Evolutionary conservation across 2,113 vertebrate species (phyloP), one percentile per base, ranked within the genome.

Genomic region (Dipodomys ordii): DNA sequence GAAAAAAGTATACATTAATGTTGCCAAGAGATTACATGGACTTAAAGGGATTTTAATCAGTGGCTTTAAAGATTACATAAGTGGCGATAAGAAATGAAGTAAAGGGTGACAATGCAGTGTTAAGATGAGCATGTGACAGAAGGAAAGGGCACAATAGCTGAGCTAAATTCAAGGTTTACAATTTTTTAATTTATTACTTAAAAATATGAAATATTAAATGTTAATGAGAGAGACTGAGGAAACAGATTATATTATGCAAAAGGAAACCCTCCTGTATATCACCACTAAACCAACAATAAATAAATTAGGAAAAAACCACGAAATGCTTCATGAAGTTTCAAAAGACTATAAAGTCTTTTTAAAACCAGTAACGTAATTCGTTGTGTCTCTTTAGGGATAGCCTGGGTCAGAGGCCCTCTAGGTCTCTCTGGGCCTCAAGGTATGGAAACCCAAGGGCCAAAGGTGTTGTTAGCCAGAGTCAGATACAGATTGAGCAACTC

Each of bases 341-440:
- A 57, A 57, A 16, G 53, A 57, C 15, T 13, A 18, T 57, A 57
- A 57, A 16, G 6, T 67, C 25, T 64, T 23, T 67, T 27, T 20
- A 64, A 30, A 53, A 80, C 68, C 32, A 83, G 8, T 93, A 73
- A 92, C 19, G 9, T 62, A 27, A 82, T 64, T 83, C 7, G 4
- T 79, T 83, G n/a, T 86, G 18, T 86, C 0, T 91, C 95, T 85
- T 85, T 94, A 99, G 99, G 99, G 99, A 91, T 98, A 99, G 65
- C 94, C 49, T 94, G 99, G 99, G 80, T 96, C 27, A 98, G 93
- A 49, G 99, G 99, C 0, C 88, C 78, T 39, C 98, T 97, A 4
- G 99, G 99, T 0, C 97, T 93, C 1, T 80, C 95, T 0, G 99
- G 99, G 7, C 98, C 98, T 49, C 83, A 83, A 4, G 99, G 99